Base-by-base conservation (phyloP, 2,888 invertebrate genomes). In the Tricholauxania praeusta region DNA sequence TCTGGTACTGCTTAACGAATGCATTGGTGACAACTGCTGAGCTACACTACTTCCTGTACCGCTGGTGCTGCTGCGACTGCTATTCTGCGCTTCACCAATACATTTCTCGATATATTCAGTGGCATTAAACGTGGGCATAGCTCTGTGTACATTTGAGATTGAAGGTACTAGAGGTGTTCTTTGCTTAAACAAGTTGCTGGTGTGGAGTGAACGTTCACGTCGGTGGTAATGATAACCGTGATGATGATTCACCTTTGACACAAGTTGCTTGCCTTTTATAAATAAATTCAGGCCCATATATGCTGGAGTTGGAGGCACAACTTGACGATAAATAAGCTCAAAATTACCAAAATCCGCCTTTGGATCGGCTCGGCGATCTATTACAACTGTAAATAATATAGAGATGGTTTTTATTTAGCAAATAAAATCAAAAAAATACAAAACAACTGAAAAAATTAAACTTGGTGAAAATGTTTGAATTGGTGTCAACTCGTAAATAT, bases 291-390 rank as follows among this genome's bases (percentile, higher is more conserved):
- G 80, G 2, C 95, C 95, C 76, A 95, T 90, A 84, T 95, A 95
- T 0, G 95, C 94, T 14, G 94, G 95, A 0, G 93, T 92, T 80
- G 92, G 92, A 0, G 95, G 94, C 77, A 93, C 89, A 67, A 90
- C 88, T 86, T 96, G 96, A 73, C 91, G 92, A 84, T 94, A 96
- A 10, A 92, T 92, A 78, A 94, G 84, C 82, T 95, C 95, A 81
- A 96, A 96, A 75, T 91, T 90, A 19, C 96, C 96, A 3, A 95
- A 94, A 77, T 94, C 92, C 0, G 94, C 93, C 67, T 91, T 93
- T 28, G 91, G 90, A 83, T 93, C 92, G 71, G 89, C 88, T 66
- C 92, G 90, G 72, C 92, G 90, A 85, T 96, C 96, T 12, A 96
- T 88, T 6, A 95, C 92, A 80, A 96, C 96, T 96, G 86, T 39